Conservation (phyloP, 1,140 invertebrate species). For the Meteorus sp. region DNA sequence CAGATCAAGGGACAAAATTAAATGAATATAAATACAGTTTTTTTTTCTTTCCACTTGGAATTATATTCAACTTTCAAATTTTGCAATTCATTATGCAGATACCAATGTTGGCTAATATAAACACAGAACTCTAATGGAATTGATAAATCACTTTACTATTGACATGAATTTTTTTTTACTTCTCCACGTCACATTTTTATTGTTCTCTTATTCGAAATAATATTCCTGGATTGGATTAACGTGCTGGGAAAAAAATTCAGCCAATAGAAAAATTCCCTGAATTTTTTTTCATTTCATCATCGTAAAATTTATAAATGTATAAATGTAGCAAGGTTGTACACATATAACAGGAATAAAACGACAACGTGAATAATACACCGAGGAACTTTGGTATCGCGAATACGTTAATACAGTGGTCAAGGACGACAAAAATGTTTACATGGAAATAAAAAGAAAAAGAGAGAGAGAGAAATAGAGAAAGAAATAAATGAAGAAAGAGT, state of each 20-base stretch:
- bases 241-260: neutral
- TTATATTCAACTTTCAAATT: too few relatives aligned
- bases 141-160: too few relatives aligned
- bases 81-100: neutral
- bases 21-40: too few relatives aligned
- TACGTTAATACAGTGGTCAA: conserved; percentile 22
- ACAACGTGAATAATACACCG: conserved; percentile 1
- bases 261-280: neutral
- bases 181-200: neutral
- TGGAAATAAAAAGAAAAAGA: conserved; percentile 20
- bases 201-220: neutral
- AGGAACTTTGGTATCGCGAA: conserved; percentile 15
- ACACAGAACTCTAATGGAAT: too few relatives aligned
- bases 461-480: conserved; percentile 20
- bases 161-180: too few relatives aligned
- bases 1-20: too few relatives aligned
- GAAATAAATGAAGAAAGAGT: conserved; percentile 24
- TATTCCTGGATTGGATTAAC: neutral
- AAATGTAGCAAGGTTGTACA: conserved; percentile 13
- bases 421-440: conserved; percentile 26
- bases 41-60: too few relatives aligned
- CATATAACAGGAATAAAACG: neutral
- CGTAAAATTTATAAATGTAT: neutral
- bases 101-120: too few relatives aligned
- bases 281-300: neutral